A percentile compares a stretch with the other conserved stretches of the same genome.
phyloP scores from a whole-genome alignment of 2,113 vertebrate genomes.

The Petrocephalus zakoni region DNA sequence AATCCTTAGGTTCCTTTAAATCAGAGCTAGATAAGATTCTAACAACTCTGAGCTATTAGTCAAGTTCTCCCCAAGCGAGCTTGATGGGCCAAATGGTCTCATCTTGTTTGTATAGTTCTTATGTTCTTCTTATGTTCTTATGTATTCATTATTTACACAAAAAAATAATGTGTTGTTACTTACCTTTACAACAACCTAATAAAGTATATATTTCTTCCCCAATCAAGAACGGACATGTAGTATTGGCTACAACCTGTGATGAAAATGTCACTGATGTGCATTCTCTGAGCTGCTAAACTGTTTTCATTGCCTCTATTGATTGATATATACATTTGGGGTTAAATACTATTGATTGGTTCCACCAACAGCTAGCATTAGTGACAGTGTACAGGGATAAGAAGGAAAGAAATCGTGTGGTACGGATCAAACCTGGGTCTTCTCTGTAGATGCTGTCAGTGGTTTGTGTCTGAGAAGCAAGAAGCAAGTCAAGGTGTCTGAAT shows the following conservation, averaged over 20 bases:
- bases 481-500: neutral
- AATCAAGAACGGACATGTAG: neutral
- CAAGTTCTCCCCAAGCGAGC: too few relatives aligned
- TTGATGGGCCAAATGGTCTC: too few relatives aligned
- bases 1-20: too few relatives aligned
- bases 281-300: neutral
- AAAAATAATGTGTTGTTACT: neutral
- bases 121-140: too few relatives aligned
- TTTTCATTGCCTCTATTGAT: neutral
- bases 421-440: neutral
- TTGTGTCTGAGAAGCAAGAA: neutral
- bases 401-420: neutral
- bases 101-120: too few relatives aligned
- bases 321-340: neutral
- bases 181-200: neutral
- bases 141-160: too few relatives aligned
- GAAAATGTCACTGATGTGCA: neutral
- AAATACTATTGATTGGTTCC: neutral
- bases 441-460: neutral
- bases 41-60: too few relatives aligned
- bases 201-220: neutral
- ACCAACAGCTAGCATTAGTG: neutral
- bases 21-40: too few relatives aligned
- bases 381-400: neutral
- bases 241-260: neutral